Evolutionary conservation across 2,888 invertebrate genomes (phyloP), one percentile per base, ranked within the genome.

Genomic region (Callosobruchus maculatus): DNA sequence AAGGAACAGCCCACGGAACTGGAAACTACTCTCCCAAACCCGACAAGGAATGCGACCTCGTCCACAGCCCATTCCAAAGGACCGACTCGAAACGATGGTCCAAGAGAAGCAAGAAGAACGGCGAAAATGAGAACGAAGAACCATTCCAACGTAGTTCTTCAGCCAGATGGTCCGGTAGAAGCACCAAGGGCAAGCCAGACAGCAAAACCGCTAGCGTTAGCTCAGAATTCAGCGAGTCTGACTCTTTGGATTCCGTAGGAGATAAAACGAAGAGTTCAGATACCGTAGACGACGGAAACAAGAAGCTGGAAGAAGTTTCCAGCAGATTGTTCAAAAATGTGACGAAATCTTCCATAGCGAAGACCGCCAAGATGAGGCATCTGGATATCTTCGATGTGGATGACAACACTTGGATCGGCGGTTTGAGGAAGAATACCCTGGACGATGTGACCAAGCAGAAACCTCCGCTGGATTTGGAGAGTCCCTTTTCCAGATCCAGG

Each of bases 1-100:
- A 91, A 49, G 95, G 95, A 31, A 92, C 92, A 82, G 91, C 93
- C 0, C 95, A 95, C 84, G 94, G 93, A 18, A 76, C 76, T 1
- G 78, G 78, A 7, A 77, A 69, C n/a, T 78, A 78, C 26, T 74
- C 74, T 9, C 72, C 30, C 9, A 20, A 30, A 22, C 70, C 66
- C n/a, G 76, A 76, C 0, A 77, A 77, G 49, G 77, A 77, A 22
- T 75, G 77, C 30, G 77, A 76, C 9, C 26, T 22, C 30, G 66
- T 67, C 22, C 81, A 86, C 22, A 91, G 92, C 79, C 87, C 89
- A 72, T 84, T 84, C 68, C 87, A 88, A 74, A 87, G 88, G 79
- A 85, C 86, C 71, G 85, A 90, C 20, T 85, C 86, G 20, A 89
- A 88, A 83, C 88, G 88, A 0, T 89, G 88, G 78, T 89, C 89